Evolutionary conservation across 1,140 invertebrate species (phyloP).

Genomic region (Ectropis grisescens): DNA sequence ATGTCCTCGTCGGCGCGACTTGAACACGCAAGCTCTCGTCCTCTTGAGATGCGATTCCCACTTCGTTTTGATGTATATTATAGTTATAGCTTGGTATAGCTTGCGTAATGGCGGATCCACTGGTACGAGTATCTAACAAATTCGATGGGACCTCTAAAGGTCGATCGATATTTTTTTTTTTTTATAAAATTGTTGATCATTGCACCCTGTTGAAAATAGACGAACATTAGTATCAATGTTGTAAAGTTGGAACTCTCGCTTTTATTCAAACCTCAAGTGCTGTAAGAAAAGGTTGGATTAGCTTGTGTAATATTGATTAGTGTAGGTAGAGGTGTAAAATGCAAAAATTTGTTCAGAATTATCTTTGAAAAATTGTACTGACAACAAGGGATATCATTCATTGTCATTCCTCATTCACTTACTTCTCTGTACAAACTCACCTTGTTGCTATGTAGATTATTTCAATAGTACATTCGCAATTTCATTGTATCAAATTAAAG

Average conservation of each 20-base stretch:
- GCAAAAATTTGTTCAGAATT: too few species aligned
- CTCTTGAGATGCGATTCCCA: constrained; percentile 34
- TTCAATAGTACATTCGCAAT: too few species aligned
- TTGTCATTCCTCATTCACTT: too few species aligned
- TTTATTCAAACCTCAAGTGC: constrained; percentile 31
- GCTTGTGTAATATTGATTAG: constrained; percentile 9
- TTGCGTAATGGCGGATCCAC: too few species aligned
- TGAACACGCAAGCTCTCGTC: constrained; percentile 14
- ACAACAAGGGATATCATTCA: too few species aligned
- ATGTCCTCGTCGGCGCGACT: constrained; percentile 19
- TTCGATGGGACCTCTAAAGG: constrained; percentile 22
- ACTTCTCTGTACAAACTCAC: too few species aligned
- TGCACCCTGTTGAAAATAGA: constrained; percentile 61
- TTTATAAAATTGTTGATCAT: constrained; percentile 39
- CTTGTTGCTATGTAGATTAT: too few species aligned
- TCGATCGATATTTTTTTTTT: constrained; percentile 18
- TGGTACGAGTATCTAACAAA: constrained; percentile 35
- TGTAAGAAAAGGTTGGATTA: constrained; percentile 23
- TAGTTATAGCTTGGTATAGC: too few species aligned
- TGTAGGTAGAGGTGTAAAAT: constrained; percentile 3
- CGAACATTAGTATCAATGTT: constrained; percentile 40
- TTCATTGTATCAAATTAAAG: too few species aligned
- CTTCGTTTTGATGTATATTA: too few species aligned
- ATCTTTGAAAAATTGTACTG: too few species aligned
- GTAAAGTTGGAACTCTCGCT: constrained; percentile 3